A percentile compares a stretch with the other conserved stretches of the same genome.
phyloP scores from a whole-genome alignment of 2,113 vertebrate species.

The Pelecanus crispus region DNA sequence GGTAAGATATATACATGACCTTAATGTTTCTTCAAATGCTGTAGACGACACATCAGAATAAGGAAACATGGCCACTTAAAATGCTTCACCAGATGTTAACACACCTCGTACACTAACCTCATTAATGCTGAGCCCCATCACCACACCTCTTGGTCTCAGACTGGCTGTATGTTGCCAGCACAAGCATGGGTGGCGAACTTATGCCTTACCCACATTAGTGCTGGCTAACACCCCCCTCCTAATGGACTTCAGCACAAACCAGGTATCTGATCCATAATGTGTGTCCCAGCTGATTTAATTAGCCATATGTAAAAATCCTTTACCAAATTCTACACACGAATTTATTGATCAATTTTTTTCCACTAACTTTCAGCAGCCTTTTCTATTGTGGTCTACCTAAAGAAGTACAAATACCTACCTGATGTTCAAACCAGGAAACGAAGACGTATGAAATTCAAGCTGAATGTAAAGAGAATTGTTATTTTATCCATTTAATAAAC shows the following conservation, averaged over 20 bases:
- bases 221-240: neutral
- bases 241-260: neutral
- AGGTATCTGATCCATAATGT: neutral
- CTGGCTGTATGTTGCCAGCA: neutral
- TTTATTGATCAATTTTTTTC: neutral
- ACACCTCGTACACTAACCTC: neutral
- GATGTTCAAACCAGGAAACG: neutral
- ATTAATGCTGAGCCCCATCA: neutral
- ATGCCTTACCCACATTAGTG: neutral
- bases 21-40: neutral
- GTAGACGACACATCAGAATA: neutral
- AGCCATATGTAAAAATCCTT: neutral
- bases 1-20: neutral
- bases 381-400: neutral
- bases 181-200: neutral
- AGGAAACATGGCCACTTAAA: neutral
- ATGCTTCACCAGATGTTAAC: neutral
- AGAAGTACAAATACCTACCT: neutral
- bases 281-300: neutral
- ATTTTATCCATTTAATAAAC: neutral
- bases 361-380: neutral
- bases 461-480: neutral
- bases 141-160: neutral
- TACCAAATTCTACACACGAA: neutral
- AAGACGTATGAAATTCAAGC: neutral